Evolutionary conservation across 2,797 vertebrate genomes (phyloP).

Genomic region (Decapterus maruadsi): DNA sequence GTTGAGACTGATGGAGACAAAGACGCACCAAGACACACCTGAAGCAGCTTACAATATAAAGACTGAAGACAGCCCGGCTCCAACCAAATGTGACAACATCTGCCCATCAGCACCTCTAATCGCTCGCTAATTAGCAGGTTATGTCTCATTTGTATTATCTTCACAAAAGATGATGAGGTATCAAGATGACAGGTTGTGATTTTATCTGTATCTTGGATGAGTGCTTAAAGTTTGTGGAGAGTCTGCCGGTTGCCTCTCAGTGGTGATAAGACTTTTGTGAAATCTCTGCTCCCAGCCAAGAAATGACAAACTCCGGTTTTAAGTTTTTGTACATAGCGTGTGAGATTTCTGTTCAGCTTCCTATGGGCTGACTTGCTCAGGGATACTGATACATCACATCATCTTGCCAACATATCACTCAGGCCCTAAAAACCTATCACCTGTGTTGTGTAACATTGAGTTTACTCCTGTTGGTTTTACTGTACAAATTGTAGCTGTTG

Average conservation of each 20-base stretch:
- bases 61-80: too few relatives aligned
- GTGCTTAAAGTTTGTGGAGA: too few relatives aligned
- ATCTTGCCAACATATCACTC: background rate
- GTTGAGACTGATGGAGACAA: too few relatives aligned
- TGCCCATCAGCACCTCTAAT: too few relatives aligned
- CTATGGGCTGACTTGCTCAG: background rate
- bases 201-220: background rate
- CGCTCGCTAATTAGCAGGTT: background rate
- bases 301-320: background rate
- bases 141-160: background rate
- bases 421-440: background rate
- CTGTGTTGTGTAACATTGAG: background rate
- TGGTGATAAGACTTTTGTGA: background rate
- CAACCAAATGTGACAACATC: background rate
- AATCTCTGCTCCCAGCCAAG: background rate
- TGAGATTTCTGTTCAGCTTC: background rate
- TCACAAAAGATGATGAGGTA: too few relatives aligned
- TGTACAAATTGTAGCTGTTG: background rate
- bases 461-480: background rate
- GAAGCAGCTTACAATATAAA: background rate
- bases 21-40: background rate
- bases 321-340: background rate
- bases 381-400: background rate
- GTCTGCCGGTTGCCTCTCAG: background rate
- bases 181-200: background rate